Percentiles rank a stretch among this genome's conserved stretches.
Conservation (phyloP, 2,113 vertebrate species). For the Oreochromis spilurus region DNA sequence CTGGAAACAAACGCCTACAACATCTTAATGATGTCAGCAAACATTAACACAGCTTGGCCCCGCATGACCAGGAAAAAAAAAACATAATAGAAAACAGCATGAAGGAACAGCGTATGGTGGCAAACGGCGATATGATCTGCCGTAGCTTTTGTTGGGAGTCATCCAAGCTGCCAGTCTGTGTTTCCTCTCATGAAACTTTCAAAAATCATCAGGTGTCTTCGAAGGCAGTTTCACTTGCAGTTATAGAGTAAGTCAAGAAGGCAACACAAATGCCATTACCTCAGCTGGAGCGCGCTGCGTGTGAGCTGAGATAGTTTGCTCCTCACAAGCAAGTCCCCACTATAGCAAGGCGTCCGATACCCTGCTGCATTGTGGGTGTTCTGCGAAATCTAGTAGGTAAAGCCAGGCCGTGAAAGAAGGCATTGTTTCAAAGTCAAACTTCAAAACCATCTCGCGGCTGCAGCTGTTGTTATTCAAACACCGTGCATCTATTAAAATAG, state of each 20-base stretch:
- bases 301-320: neutral
- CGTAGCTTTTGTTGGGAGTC: neutral
- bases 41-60: neutral
- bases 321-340: neutral
- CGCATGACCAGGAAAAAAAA: neutral
- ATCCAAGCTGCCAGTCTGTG: neutral
- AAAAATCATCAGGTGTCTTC: neutral
- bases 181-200: neutral
- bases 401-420: slow-evolving; percentile 8
- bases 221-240: neutral
- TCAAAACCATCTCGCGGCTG: neutral
- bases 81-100: neutral
- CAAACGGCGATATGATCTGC: neutral
- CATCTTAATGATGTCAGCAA: neutral
- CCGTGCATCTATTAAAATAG: slow-evolving; percentile 2
- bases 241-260: neutral
- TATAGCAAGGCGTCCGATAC: neutral
- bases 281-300: neutral
- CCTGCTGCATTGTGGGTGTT: slow-evolving; percentile 44
- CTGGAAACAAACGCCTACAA: neutral
- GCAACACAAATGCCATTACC: neutral
- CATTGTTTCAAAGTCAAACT: slow-evolving; percentile 3
- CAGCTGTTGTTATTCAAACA: slow-evolving; percentile 29
- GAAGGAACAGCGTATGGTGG: neutral
- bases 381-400: slow-evolving; percentile 8